Conservation (phyloP, 2,113 vertebrate genomes). For the Petrocephalus zakoni region DNA sequence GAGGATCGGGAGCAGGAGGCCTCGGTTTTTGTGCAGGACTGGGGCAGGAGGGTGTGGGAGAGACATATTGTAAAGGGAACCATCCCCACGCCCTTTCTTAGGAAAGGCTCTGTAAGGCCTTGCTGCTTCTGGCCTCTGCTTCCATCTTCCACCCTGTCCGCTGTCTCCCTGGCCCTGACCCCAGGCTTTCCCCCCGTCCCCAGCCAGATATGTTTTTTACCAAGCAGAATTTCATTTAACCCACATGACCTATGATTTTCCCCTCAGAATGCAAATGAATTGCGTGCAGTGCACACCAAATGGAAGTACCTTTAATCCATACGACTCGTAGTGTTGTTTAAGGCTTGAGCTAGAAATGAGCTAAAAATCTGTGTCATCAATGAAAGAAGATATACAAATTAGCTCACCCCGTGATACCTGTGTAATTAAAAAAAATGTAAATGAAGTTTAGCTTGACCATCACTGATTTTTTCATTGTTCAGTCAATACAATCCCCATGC, state of each 20-base stretch:
- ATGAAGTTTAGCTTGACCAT: neutral
- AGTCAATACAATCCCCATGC: neutral
- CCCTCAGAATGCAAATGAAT: neutral
- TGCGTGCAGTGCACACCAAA: neutral
- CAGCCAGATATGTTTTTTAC: neutral
- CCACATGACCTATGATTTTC: neutral
- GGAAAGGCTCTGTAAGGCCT: constrained; percentile 63
- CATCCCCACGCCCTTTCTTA: constrained; percentile 66
- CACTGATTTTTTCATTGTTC: neutral
- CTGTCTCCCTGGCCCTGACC: constrained; percentile 18
- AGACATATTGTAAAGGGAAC: constrained; percentile 67
- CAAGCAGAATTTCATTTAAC: neutral
- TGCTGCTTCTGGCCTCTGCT: constrained; percentile 31
- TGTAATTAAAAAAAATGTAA: neutral
- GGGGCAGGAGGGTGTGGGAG: constrained; percentile 69
- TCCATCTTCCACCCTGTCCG: constrained; percentile 32
- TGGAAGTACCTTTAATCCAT: neutral
- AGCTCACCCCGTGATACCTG: neutral
- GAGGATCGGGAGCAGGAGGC: constrained; percentile 54
- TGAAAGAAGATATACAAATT: neutral
- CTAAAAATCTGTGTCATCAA: neutral
- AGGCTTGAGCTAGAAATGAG: neutral
- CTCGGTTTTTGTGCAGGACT: constrained; percentile 67
- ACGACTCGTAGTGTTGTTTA: neutral
- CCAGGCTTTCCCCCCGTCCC: neutral